Evolutionary conservation across 2,113 vertebrate species (phyloP), one percentile per base, ranked within the genome.

Genomic region (Recurvirostra avosetta): DNA sequence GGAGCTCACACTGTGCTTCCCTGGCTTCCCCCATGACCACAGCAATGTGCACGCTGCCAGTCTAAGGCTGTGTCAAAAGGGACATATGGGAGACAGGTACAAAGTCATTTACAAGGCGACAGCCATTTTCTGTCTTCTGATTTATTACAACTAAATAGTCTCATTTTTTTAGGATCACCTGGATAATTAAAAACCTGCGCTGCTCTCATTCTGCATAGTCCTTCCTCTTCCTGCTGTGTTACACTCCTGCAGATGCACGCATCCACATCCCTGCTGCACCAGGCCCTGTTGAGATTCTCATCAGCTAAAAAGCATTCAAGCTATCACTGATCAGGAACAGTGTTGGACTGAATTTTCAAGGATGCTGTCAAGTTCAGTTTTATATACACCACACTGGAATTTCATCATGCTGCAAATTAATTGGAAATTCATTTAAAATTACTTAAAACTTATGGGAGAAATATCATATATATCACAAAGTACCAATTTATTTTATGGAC

Each of bases 1-100:
- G 18, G 11, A 47, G 43, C 26, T 49, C 5, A 0, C 9, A 1
- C 26, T 8, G 41, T 11, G 19, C 26, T 49, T 17, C 43, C 79
- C 56, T 23, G 10, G 23, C 19, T 13, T 10, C 8, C 14, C 34
- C 36, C 32, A 27, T 1, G 2, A 32, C 12, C 0, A 0, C 38
- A 38, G 45, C 20, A 12, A 61, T 2, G 6, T 6, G 9, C 20
- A 14, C 2, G 0, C 16, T 16, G 43, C 21, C 22, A 20, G 32
- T 7, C 15, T 23, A 56, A n/a, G 12, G 40, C 29, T 13, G 29
- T 2, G 32, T 59, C 9, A 49, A 71, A 65, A 75, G 9, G 13
- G 18, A 71, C 25, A 12, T 3, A 49, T 0, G 11, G 16, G n/a
- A 63, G 29, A 62, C 7, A 21, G 41, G 15, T 11, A 81, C 5